Base-by-base conservation (phyloP, 2,113 vertebrate genomes). In the Dissostichus mawsoni region DNA sequence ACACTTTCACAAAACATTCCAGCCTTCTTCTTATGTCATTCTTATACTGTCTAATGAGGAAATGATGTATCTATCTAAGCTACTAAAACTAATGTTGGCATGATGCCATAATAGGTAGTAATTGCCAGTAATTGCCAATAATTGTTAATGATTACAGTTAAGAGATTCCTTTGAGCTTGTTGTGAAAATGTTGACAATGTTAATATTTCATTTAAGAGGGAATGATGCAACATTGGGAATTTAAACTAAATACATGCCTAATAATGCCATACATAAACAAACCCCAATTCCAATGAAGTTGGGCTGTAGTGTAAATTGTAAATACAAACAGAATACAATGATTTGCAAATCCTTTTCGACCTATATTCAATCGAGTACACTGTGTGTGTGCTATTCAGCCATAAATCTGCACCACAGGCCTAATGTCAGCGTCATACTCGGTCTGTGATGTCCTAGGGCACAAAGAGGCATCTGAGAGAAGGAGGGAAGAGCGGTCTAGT, bases 101-200 rank as follows among this genome's bases (percentile, higher is more conserved):
- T 18, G 17, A 76, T 55, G 78, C 41, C 56, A 61, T 74, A 61
- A 66, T 50, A 72, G 66, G 68, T 76, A 73, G 79, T 74, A 74
- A 86, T 78, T 79, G n/a, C 18, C 67, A 71, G 59, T 80, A 82
- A 90, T 85, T 80, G 53, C 4, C 51, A 51, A 50, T 55, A 80
- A 82, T 79, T 87, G 51, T 47, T 65, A 67, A 74, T 89, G 84
- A 86, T 88, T 84, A 82, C 25, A 69, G 16, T 7, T 10, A 55
- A 80, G 53, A 48, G 25, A 50, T 59, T 50, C 48, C 69, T 68
- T 48, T 82, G 78, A 74, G 76, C 50, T 67, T 45, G 33, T 67
- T 63, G 45, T 78, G 44, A 59, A 78, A 82, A 84, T 80, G 78
- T 64, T 82, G 69, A 86, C 63, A 64, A 70, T 76, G 61, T 73